Base-by-base conservation (phyloP, 2,888 invertebrate species). In the Muscina levida region DNA sequence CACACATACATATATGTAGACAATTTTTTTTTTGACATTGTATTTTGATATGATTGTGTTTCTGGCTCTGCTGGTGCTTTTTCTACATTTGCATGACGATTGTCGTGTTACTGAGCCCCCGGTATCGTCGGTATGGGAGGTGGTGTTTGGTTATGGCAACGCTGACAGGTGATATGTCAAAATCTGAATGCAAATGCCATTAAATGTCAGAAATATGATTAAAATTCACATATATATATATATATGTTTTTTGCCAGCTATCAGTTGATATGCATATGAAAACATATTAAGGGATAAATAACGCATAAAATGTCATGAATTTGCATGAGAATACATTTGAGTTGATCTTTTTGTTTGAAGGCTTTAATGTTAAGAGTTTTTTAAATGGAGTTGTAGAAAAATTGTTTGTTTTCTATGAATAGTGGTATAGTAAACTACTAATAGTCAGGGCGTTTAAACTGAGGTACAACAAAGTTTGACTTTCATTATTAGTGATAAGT, bases 141-240 rank as follows among this genome's bases (percentile, higher is more conserved):
- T 37, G 19, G 51, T 4, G 10, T 46, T n/a, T n/a, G n/a, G n/a
- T n/a, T n/a, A n/a, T n/a, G 17, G 66, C 56, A 71, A 26, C 37
- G 17, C 31, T 76, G 72, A 80, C 68, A 76, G 68, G 68, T 76
- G 57, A 73, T 72, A 51, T 80, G 72, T 80, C 79, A 76, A 76
- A 80, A 65, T 76, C 75, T 72, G 72, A 66, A 76, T 70, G 17
- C 70, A 73, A 72, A 73, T 77, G 76, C 65, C 76, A 80, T 76
- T 73, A 42, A 39, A 59, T 59, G 44, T 59, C 80, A 77, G 22
- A 44, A 71, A 73, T 62, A 77, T 42, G 31, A 77, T 77, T 72
- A 70, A 39, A 62, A 5, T 31, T 31, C 31, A 31, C 31, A 31
- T 31, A 31, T 8, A 31, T 8, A 31, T 5, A 15, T 46, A n/a